phyloP scores from a whole-genome alignment of 2,797 vertebrate species.

The Diplodus puntazzo region DNA sequence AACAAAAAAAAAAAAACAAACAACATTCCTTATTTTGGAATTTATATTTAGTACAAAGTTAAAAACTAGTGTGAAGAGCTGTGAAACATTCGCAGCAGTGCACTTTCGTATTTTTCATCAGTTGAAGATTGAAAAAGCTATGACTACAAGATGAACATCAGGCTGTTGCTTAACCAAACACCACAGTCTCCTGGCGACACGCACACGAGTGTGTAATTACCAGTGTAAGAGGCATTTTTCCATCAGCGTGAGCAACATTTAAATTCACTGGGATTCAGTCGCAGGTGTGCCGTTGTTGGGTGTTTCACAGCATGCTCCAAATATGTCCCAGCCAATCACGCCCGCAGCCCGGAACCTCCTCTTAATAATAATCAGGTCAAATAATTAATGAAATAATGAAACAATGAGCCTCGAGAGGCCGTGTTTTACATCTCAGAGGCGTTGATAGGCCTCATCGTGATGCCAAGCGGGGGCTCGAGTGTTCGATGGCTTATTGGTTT shows the following conservation, averaged over 20 bases:
- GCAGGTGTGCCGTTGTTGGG: conserved; percentile 71
- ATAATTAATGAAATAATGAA: conserved; percentile 69
- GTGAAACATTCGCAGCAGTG: not conserved
- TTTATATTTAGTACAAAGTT: not conserved
- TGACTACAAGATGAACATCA: conserved; percentile 34
- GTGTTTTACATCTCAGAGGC: conserved; percentile 76
- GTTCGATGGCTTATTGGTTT: conserved; percentile 58
- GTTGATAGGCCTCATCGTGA: conserved; percentile 76
- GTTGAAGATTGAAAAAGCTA: conserved; percentile 17
- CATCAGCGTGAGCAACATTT: conserved; percentile 47
- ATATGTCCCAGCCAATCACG: conserved; percentile 52
- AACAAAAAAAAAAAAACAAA: not conserved
- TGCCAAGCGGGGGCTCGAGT: conserved; percentile 60
- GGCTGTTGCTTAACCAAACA: conserved; percentile 51
- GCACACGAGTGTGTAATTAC: conserved; percentile 69
- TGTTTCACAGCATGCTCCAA: conserved; percentile 52
- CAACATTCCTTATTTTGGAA: not conserved
- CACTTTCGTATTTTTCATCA: conserved; percentile 1
- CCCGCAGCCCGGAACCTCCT: conserved; percentile 24
- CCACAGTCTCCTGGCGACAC: conserved; percentile 60
- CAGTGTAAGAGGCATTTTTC: conserved; percentile 63
- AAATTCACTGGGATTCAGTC: conserved; percentile 61
- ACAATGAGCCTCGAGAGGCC: conserved; percentile 62
- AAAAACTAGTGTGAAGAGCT: not conserved
- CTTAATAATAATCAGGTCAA: conserved; percentile 62